Conservation (phyloP, 92 coral and sea anemone genomes). For the Porites divaricata region DNA sequence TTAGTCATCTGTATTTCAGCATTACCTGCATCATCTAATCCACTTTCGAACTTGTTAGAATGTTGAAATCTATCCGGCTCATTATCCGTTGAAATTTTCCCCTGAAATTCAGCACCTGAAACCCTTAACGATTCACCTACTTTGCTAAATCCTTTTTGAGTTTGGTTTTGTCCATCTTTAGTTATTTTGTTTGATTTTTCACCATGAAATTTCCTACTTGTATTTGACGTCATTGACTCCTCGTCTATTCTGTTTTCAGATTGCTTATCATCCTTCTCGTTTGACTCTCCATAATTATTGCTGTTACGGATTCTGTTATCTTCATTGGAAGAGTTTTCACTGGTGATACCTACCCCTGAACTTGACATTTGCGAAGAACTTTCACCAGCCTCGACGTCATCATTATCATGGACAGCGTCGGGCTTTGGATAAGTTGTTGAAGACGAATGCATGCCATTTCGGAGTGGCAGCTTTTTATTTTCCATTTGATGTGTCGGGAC, state of each 20-base stretch:
- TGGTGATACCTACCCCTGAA: not conserved
- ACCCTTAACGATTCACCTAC: slow-evolving; percentile 1
- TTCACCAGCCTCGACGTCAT: not conserved
- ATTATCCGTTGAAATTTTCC: not conserved
- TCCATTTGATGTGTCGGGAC: not conserved
- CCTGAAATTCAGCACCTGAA: not conserved
- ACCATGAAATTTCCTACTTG: not conserved
- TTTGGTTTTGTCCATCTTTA: not conserved
- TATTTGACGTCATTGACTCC: not conserved
- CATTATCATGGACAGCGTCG: not conserved
- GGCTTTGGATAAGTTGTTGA: not conserved
- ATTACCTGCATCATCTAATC: no score
- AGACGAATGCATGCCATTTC: not conserved
- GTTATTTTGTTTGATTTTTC: not conserved
- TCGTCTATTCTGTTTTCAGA: not conserved
- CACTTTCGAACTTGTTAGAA: no score
- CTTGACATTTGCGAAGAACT: not conserved
- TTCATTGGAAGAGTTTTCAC: not conserved
- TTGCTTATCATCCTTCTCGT: not conserved
- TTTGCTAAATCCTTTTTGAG: not conserved
- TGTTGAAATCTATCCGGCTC: no score
- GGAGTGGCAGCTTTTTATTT: no score
- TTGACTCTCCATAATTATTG: not conserved
- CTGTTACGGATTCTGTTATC: not conserved
- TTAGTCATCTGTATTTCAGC: no score